Evolutionary conservation across 1,140 invertebrate species (phyloP).

Genomic region (Melanaphis sacchari): DNA sequence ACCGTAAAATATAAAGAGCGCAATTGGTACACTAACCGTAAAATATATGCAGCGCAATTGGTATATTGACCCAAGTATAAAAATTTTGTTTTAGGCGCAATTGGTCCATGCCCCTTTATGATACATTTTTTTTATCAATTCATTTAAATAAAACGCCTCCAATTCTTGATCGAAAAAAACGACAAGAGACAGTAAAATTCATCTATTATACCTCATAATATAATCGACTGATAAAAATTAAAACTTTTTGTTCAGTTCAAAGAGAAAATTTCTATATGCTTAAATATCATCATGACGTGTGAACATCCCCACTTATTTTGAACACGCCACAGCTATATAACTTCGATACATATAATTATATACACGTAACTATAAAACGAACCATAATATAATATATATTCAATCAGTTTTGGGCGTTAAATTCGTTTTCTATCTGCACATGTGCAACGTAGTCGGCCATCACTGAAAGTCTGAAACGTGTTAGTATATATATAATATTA

Average conservation of each 20-base stretch:
- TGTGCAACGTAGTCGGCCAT: not conserved
- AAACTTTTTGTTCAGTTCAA: not conserved
- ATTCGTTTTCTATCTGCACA: not conserved
- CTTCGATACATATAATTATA: not conserved
- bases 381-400: not conserved
- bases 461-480: not conserved
- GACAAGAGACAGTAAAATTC: too few species aligned
- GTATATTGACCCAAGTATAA: too few species aligned
- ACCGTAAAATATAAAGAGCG: too few species aligned
- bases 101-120: too few species aligned
- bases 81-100: too few species aligned
- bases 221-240: too few species aligned
- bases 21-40: too few species aligned
- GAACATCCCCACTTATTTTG: conserved; percentile 1
- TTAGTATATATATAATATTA: not conserved
- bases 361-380: not conserved
- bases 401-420: not conserved
- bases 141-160: too few species aligned
- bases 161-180: too few species aligned
- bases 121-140: too few species aligned
- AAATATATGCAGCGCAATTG: too few species aligned
- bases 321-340: not conserved
- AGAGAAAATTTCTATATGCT: not conserved
- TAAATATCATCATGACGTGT: not conserved
- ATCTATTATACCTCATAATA: too few species aligned